phyloP scores from a whole-genome alignment of 2,888 invertebrate species.

The Drosophila formosana region DNA sequence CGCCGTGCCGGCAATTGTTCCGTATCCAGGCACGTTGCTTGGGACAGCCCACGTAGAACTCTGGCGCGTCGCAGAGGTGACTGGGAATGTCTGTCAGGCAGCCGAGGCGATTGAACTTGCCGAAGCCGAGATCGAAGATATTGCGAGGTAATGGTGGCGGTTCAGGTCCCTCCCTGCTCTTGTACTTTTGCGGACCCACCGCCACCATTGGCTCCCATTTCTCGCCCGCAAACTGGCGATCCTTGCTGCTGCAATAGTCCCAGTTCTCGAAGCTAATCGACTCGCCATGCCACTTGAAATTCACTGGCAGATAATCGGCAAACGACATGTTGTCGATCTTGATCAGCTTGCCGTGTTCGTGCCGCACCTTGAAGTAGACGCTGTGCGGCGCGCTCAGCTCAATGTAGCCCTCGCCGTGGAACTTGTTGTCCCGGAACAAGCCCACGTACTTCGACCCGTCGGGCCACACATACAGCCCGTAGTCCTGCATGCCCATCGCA shows the following conservation, averaged over 20 bases:
- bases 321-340: slow-evolving; percentile 45
- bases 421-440: slow-evolving; percentile 86
- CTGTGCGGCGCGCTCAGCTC: slow-evolving; percentile 43
- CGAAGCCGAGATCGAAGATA: slow-evolving; percentile 63
- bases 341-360: slow-evolving; percentile 43
- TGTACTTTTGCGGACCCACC: slow-evolving; percentile 37
- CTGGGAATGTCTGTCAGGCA: slow-evolving; percentile 20
- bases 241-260: slow-evolving; percentile 88
- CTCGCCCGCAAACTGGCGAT: slow-evolving; percentile 86
- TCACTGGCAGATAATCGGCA: slow-evolving; percentile 47
- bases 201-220: background rate
- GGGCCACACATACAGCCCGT: slow-evolving; percentile 87
- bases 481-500: slow-evolving; percentile 87
- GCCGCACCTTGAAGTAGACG: slow-evolving; percentile 74
- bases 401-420: slow-evolving; percentile 86
- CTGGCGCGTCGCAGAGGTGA: background rate
- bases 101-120: slow-evolving; percentile 28
- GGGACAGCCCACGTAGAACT: slow-evolving; percentile 83
- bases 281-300: slow-evolving; percentile 62
- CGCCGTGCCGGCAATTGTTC: slow-evolving; percentile 62
- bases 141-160: slow-evolving; percentile 31
- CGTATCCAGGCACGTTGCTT: slow-evolving; percentile 50
- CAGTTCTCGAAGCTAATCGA: slow-evolving; percentile 85
- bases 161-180: slow-evolving; percentile 12
- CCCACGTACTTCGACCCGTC: slow-evolving; percentile 86